phyloP scores from a whole-genome alignment of 2,888 invertebrate species.

The Sphaerophoria taeniata region DNA sequence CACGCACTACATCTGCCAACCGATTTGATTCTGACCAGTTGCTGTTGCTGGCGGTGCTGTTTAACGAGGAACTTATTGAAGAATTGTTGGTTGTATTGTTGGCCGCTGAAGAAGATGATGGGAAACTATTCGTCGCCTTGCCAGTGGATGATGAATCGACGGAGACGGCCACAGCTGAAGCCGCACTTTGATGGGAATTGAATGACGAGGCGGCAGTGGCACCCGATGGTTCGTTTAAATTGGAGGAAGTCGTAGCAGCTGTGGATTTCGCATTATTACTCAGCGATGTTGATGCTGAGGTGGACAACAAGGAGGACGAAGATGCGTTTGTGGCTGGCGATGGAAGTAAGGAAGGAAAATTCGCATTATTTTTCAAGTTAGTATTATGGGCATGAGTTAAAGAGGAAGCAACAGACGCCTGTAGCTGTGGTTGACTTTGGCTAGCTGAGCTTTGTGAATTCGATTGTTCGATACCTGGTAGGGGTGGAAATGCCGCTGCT shows the following conservation, averaged over 20 bases:
- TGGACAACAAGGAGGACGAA: too few relatives aligned
- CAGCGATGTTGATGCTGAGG: conserved; percentile 54
- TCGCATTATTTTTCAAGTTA: conserved; percentile 74
- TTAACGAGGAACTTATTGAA: conserved; percentile 77
- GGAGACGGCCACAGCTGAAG: conserved; percentile 64
- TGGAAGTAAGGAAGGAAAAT: conserved; percentile 76
- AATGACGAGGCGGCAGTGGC: conserved; percentile 53
- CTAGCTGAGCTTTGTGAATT: conserved; percentile 76
- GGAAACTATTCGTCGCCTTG: conserved; percentile 41
- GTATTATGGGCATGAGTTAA: conserved; percentile 56
- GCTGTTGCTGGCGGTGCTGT: conserved; percentile 60
- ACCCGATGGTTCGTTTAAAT: conserved; percentile 68
- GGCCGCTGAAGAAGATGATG: conserved; percentile 66
- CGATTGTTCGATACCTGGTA: conserved; percentile 86
- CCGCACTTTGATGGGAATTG: conserved; percentile 74
- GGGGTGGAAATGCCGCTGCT: conserved; percentile 91
- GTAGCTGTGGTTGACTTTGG: conserved; percentile 52
- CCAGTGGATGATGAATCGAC: conserved; percentile 33
- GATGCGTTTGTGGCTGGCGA: conserved; percentile 69
- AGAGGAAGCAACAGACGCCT: conserved; percentile 43
- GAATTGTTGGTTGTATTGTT: conserved; percentile 70
- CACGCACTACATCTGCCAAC: conserved; percentile 90
- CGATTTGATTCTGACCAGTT: conserved; percentile 85
- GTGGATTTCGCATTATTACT: conserved; percentile 60
- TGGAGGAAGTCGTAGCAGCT: conserved; percentile 76